Evolutionary conservation across 2,113 vertebrate species (phyloP).

Genomic region (Arenaria interpres): DNA sequence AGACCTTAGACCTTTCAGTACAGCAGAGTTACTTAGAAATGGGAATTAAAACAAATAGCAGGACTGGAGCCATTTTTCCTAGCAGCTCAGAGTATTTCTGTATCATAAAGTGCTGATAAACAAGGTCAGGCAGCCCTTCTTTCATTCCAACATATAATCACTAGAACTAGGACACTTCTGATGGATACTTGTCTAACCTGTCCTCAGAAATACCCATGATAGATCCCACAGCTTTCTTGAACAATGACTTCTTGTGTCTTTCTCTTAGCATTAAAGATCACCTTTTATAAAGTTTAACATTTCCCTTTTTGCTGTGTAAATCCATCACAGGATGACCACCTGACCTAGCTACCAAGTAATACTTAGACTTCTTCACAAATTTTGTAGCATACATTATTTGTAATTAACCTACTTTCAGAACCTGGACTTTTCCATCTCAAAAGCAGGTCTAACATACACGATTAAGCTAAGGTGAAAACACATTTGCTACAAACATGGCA

Average conservation of each 20-base stretch:
- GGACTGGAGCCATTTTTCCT: background rate
- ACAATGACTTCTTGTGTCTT: background rate
- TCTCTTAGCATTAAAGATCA: background rate
- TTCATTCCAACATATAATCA: background rate
- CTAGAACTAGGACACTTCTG: background rate
- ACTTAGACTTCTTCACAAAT: background rate
- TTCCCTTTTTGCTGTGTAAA: background rate
- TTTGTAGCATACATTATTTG: background rate
- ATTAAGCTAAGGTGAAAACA: background rate
- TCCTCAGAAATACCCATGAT: background rate
- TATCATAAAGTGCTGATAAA: background rate
- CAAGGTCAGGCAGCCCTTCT: background rate
- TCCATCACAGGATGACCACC: background rate
- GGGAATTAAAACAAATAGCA: background rate
- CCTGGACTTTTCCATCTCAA: background rate
- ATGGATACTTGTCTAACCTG: background rate
- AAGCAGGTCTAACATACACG: background rate
- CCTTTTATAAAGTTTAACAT: background rate
- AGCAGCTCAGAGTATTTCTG: background rate
- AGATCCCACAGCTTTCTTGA: background rate
- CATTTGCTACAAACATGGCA: background rate
- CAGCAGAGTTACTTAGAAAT: background rate
- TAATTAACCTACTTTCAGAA: background rate
- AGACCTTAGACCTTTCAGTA: background rate
- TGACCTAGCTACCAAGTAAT: background rate